Percentiles rank a stretch among this genome's conserved stretches.
Evolutionary conservation across 2,797 vertebrate species (phyloP).

Genomic region (Spinus olivaceus): DNA sequence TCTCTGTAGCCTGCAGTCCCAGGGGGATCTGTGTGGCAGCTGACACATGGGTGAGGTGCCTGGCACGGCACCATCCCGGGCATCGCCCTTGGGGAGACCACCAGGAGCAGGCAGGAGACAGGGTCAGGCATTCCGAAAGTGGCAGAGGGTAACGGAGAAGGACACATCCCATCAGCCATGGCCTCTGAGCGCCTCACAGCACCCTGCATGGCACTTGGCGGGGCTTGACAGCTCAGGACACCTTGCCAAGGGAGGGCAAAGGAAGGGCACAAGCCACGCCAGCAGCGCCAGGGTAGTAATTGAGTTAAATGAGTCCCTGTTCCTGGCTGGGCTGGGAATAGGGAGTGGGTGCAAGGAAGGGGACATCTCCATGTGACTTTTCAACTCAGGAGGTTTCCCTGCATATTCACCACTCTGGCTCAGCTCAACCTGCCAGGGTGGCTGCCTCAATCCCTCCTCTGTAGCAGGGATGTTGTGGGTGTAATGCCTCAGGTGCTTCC

Average conservation of each 20-base stretch:
- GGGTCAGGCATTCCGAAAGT: background rate
- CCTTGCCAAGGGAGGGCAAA: background rate
- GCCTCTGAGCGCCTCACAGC: background rate
- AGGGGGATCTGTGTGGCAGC: background rate
- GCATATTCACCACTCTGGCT: background rate
- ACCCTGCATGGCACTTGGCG: accelerated
- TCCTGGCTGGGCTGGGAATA: background rate
- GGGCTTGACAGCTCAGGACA: background rate
- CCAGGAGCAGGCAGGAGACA: background rate
- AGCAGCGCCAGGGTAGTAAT: background rate
- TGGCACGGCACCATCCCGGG: background rate
- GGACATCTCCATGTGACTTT: background rate
- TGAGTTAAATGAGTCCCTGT: background rate
- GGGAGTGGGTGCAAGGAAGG: background rate
- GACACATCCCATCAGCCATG: accelerated
- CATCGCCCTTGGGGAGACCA: background rate
- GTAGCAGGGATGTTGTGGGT: background rate
- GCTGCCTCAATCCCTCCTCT: background rate
- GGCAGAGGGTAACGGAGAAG: accelerated
- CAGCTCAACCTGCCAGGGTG: background rate
- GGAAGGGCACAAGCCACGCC: background rate
- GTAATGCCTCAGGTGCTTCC: background rate
- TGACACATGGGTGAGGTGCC: background rate
- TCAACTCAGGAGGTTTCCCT: background rate
- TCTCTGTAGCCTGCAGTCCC: accelerated